A percentile compares a stretch with the other conserved stretches of the same genome.
Conservation (phyloP, 2,888 invertebrate genomes). For the Crematogaster levior region DNA sequence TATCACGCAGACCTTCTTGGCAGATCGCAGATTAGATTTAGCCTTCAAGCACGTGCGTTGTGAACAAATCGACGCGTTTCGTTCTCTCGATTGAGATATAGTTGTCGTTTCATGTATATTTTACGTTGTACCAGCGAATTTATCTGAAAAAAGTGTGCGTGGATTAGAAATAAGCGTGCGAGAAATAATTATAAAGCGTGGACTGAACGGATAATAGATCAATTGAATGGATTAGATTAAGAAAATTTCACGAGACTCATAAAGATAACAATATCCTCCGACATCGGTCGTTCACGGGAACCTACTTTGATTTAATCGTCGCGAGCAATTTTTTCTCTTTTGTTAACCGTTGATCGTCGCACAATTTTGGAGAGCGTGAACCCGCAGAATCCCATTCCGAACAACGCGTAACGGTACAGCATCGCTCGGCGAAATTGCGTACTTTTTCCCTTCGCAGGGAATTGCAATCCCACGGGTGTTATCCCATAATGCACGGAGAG, state of each 20-base stretch:
- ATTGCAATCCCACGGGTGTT: conserved; percentile 11
- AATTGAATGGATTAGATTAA: conserved; percentile 25
- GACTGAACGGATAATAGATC: conserved; percentile 3
- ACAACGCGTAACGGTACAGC: conserved; percentile 44
- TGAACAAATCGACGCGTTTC: conserved; percentile 47
- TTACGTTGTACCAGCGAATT: not conserved
- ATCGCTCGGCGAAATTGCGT: conserved; percentile 27
- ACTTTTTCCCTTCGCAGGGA: not conserved
- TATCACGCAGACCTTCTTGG: conserved; percentile 64
- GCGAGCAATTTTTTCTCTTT: conserved; percentile 20
- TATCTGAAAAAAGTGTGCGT: not conserved
- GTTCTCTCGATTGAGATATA: conserved; percentile 19
- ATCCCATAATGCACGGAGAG: not conserved
- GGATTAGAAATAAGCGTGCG: conserved; percentile 8
- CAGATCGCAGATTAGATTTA: conserved; percentile 68
- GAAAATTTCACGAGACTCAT: conserved; percentile 11
- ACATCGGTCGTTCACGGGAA: not conserved
- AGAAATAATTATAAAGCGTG: conserved; percentile 19
- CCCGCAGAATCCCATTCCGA: conserved; percentile 29
- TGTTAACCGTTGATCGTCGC: conserved; percentile 21
- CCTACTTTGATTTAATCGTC: conserved; percentile 32
- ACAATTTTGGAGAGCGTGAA: conserved; percentile 22
- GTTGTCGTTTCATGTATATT: not conserved
- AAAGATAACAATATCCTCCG: conserved; percentile 7
- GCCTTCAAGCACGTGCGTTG: conserved; percentile 65